These are phyloP conservation scores for Monopterus albus DNA, from an alignment of 2,113 vertebrate genomes.

Conservation along the genomic window DNA sequence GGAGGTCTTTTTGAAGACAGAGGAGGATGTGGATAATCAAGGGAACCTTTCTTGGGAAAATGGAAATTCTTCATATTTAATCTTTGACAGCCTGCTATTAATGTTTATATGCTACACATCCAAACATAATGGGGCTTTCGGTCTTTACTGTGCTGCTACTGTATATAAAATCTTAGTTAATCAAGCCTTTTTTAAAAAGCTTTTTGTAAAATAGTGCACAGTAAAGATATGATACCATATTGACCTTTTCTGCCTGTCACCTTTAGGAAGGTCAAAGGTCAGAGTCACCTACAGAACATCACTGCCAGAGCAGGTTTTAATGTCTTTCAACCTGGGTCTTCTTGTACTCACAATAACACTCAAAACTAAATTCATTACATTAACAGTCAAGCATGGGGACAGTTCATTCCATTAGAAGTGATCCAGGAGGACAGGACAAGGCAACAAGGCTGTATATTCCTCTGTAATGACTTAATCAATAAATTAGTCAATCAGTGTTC, in stretches of 20 bases:
- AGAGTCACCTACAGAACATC: not conserved
- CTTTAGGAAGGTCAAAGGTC: conserved; percentile 3
- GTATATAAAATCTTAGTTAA: not conserved
- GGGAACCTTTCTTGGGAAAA: not conserved
- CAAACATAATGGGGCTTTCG: not conserved
- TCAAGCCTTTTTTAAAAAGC: conserved; percentile 2
- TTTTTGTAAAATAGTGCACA: not conserved
- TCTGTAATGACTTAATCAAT: conserved; percentile 43
- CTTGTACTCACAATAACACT: not conserved
- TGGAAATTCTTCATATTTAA: not conserved
- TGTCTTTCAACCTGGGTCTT: not conserved
- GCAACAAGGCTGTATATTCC: not conserved
- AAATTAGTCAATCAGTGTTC: conserved; percentile 24
- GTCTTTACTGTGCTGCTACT: not conserved
- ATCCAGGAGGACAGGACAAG: not conserved
- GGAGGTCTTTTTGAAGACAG: too few relatives aligned
- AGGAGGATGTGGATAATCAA: not conserved
- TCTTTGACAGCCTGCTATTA: not conserved
- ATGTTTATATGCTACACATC: not conserved
- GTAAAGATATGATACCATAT: not conserved
- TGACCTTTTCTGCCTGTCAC: not conserved
- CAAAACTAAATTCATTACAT: not conserved
- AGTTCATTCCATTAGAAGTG: conserved; percentile 11
- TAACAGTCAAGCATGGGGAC: not conserved
- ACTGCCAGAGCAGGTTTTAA: not conserved